A percentile compares a stretch with the other conserved stretches of the same genome.
phyloP scores from a whole-genome alignment of 2,888 invertebrate species.

The Drosophila anomalipes region DNA sequence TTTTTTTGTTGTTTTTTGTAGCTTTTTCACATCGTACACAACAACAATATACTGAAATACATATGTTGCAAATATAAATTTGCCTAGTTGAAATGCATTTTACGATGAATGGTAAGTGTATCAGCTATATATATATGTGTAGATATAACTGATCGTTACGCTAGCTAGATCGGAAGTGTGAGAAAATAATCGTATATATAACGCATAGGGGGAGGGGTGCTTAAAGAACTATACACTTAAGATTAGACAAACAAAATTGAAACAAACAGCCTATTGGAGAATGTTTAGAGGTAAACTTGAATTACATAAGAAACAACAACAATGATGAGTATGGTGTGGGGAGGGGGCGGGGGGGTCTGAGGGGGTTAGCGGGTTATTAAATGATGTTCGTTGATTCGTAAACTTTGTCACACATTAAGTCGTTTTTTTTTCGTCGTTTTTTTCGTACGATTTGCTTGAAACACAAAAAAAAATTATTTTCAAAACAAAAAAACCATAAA shows the following conservation, averaged over 20 bases:
- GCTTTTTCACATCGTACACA: conserved; percentile 36
- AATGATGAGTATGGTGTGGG: conserved; percentile 21
- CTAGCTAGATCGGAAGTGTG: conserved; percentile 39
- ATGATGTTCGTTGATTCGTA: conserved; percentile 57
- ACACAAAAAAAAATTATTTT: conserved; percentile 37
- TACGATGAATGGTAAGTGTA: conserved; percentile 38
- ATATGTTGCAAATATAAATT: conserved; percentile 40
- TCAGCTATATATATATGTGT: conserved; percentile 22
- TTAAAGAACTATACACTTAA: conserved; percentile 69
- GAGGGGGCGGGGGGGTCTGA: background rate
- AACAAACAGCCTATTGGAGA: conserved; percentile 81
- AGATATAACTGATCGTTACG: conserved; percentile 41
- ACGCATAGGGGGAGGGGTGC: conserved; percentile 73
- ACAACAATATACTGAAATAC: conserved; percentile 65
- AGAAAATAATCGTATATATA: conserved; percentile 58
- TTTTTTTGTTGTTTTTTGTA: conserved; percentile 26
- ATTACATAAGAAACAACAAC: conserved; percentile 70
- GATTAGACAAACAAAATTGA: conserved; percentile 75
- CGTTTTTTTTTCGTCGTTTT: conserved; percentile 44
- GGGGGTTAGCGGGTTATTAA: conserved; percentile 2
- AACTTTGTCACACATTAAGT: conserved; percentile 78
- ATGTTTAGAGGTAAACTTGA: conserved; percentile 72
- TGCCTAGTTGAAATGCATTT: conserved; percentile 72
- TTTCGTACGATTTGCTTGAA: conserved; percentile 45
- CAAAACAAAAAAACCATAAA: conserved; percentile 47